A percentile compares a stretch with the other conserved stretches of the same genome.
These are phyloP conservation scores for Oryctes rhinoceros DNA, from an alignment of 1,140 invertebrate genomes.

Conservation along the genomic window DNA sequence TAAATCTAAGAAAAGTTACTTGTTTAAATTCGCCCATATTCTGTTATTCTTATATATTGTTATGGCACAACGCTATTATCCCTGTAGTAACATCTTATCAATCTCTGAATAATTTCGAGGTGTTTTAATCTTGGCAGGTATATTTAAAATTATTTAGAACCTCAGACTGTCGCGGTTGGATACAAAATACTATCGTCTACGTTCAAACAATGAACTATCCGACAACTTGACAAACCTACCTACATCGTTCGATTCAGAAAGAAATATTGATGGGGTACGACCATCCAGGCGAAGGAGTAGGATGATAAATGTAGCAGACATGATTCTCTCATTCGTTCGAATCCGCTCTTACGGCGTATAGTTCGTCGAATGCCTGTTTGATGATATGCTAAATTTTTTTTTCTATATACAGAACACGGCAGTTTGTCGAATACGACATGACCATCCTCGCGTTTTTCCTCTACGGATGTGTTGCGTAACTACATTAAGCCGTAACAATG, in stretches of 20 bases:
- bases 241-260: conserved; percentile 17
- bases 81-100: background rate
- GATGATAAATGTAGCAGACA: conserved; percentile 38
- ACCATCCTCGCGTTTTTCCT: background rate
- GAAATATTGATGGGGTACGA: conserved; percentile 37
- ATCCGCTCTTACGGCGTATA: conserved; percentile 22
- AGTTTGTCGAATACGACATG: background rate
- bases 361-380: conserved; percentile 13
- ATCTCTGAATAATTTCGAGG: conserved; percentile 13
- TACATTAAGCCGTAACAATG: conserved; percentile 16
- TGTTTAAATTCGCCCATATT: too few species aligned
- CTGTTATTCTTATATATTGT: too few species aligned
- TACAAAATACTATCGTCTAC: conserved; percentile 39
- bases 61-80: background rate
- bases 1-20: too few species aligned
- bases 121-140: conserved; percentile 31
- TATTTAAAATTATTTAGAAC: background rate
- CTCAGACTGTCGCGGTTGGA: conserved; percentile 32
- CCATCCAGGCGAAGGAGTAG: conserved; percentile 21
- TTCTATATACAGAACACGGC: background rate
- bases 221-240: conserved; percentile 42
- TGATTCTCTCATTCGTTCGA: conserved; percentile 39
- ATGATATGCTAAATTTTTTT: conserved; percentile 40
- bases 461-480: background rate
- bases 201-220: conserved; percentile 39